These are phyloP conservation scores for Dyspetes luteomarginatus DNA, from an alignment of 2,888 invertebrate species.

Conservation along the genomic window DNA sequence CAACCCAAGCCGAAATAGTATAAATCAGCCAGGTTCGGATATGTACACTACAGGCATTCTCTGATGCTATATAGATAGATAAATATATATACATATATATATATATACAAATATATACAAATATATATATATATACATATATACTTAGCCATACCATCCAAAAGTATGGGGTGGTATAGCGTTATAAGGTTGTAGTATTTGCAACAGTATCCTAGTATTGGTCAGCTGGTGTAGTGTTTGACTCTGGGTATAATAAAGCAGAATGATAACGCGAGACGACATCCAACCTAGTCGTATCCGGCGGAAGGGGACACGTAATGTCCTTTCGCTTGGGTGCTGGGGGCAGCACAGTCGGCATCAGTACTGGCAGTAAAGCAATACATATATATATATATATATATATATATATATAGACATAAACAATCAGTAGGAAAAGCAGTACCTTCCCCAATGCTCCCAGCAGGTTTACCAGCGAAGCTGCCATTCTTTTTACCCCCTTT, in stretches of 20 bases:
- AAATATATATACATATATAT: neutral
- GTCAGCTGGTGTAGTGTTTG: slow-evolving; percentile 48
- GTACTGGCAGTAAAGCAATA: neutral
- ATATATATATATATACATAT: neutral
- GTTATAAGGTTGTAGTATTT: neutral
- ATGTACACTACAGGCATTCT: neutral
- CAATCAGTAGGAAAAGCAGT: slow-evolving; percentile 29
- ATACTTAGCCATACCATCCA: slow-evolving; percentile 22
- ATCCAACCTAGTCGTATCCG: slow-evolving; percentile 73
- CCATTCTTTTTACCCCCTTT: slow-evolving; percentile 37
- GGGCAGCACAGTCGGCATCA: slow-evolving; percentile 2
- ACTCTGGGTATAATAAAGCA: slow-evolving; percentile 67
- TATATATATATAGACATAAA: slow-evolving; percentile 8
- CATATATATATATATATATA: neutral
- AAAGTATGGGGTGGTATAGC: slow-evolving; percentile 70
- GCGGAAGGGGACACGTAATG: slow-evolving; percentile 69
- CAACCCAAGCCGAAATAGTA: slow-evolving; percentile 21
- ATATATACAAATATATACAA: neutral
- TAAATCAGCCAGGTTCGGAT: slow-evolving; percentile 46
- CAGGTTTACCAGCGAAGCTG: slow-evolving; percentile 48
- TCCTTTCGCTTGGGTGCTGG: slow-evolving; percentile 45
- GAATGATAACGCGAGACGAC: slow-evolving; percentile 76
- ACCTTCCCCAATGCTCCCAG: slow-evolving; percentile 38
- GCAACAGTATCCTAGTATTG: slow-evolving; percentile 5
- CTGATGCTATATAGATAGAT: slow-evolving; percentile 15